Conservation (phyloP, 1,140 invertebrate genomes). For the Yoshiicerus persimilis region DNA sequence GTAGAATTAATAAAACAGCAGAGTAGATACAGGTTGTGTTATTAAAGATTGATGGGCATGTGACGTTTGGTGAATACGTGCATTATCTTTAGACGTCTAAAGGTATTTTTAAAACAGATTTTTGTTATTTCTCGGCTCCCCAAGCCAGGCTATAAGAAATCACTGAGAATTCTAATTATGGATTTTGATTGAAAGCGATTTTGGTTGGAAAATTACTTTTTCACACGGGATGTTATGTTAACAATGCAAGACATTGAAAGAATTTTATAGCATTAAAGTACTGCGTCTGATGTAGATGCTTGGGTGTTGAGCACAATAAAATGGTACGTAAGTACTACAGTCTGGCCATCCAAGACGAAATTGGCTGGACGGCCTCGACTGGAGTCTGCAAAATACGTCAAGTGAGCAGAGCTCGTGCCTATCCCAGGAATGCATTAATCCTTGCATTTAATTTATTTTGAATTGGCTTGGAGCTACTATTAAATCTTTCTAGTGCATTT, state of each 20-base stretch:
- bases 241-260: neutral
- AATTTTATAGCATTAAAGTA: neutral
- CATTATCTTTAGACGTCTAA: neutral
- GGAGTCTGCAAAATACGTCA: neutral
- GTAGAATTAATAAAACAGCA: neutral
- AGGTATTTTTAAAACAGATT: no score
- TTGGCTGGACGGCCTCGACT: neutral
- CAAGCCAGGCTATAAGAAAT: no score
- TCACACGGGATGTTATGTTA: no score
- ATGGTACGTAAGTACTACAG: neutral
- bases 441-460: neutral
- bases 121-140: no score
- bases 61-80: neutral
- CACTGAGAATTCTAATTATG: neutral
- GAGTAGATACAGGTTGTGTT: neutral
- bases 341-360: no score
- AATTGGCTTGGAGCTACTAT: neutral
- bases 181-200: neutral
- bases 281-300: neutral
- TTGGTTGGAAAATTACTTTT: neutral
- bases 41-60: neutral
- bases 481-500: neutral
- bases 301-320: neutral
- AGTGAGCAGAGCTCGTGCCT: neutral
- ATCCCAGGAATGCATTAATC: neutral